Conservation (phyloP, 2,888 invertebrate species). For the Drosophila tanythrix region DNA sequence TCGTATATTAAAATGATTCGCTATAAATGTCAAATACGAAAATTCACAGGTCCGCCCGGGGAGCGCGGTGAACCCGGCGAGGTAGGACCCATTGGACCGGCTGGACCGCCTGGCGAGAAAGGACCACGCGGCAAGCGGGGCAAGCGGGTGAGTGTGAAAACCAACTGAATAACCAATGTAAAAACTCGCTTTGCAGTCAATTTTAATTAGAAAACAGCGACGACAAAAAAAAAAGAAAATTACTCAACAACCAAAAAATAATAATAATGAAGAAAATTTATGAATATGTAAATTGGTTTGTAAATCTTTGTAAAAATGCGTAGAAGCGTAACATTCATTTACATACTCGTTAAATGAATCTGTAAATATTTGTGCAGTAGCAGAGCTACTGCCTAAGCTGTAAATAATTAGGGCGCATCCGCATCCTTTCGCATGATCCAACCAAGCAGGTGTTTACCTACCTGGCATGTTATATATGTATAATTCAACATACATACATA, state of each 20-base stretch:
- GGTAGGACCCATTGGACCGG: slow-evolving; percentile 89
- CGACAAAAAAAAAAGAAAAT: slow-evolving; percentile 5
- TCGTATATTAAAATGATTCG: slow-evolving; percentile 57
- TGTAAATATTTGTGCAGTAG: slow-evolving; percentile 64
- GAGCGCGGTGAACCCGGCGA: slow-evolving; percentile 83
- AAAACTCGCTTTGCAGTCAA: slow-evolving; percentile 54
- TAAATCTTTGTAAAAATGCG: slow-evolving; percentile 66
- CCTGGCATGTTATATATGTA: slow-evolving; percentile 51
- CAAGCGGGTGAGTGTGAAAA: slow-evolving; percentile 92
- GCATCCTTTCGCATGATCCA: slow-evolving; percentile 63
- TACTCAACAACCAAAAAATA: slow-evolving; percentile 9
- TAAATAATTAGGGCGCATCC: slow-evolving; percentile 59
- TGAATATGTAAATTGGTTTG: slow-evolving; percentile 73
- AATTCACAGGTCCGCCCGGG: slow-evolving; percentile 82
- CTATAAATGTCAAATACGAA: slow-evolving; percentile 54
- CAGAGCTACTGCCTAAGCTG: slow-evolving; percentile 31
- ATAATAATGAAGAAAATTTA: slow-evolving; percentile 51
- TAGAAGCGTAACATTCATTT: slow-evolving; percentile 64
- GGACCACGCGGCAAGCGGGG: slow-evolving; percentile 96
- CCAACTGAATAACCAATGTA: slow-evolving; percentile 37
- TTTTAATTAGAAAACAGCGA: slow-evolving; percentile 61
- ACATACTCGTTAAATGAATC: slow-evolving; percentile 60
- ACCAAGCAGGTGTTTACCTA: slow-evolving; percentile 32
- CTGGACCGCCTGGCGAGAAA: slow-evolving; percentile 93
- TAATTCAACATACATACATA: not conserved